A percentile compares a stretch with the other conserved stretches of the same genome.
These are phyloP conservation scores for Melanotaenia maccullochi DNA, from an alignment of 2,797 vertebrate species.

Conservation along the genomic window DNA sequence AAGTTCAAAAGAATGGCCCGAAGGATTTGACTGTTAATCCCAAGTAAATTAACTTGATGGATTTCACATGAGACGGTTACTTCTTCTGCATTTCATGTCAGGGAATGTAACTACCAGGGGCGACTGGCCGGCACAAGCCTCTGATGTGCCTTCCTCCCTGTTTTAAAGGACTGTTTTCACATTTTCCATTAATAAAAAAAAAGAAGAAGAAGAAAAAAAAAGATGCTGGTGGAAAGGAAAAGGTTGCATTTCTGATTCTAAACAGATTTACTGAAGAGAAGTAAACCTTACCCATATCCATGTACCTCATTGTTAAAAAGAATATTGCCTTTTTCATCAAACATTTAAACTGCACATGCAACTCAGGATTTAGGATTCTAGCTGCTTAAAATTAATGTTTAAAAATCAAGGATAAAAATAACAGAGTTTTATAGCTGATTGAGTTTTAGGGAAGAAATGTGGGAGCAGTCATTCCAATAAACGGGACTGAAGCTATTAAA, in stretches of 20 bases:
- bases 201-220: too few species aligned
- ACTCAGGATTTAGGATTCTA: background rate
- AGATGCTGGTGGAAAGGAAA: background rate
- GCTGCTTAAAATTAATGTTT: background rate
- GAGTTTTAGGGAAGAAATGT: background rate
- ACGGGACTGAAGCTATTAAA: background rate
- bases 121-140: slow-evolving; percentile 13
- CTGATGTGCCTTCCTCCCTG: background rate
- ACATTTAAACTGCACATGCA: background rate
- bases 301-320: background rate
- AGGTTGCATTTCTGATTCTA: background rate
- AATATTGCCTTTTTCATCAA: background rate
- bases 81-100: slow-evolving; percentile 17
- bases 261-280: background rate
- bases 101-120: slow-evolving; percentile 20
- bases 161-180: background rate
- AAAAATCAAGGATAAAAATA: background rate
- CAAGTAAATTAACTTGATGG: slow-evolving; percentile 43
- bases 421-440: background rate
- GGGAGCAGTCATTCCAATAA: background rate
- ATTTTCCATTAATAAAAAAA: background rate
- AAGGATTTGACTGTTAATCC: slow-evolving; percentile 39
- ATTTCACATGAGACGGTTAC: slow-evolving; percentile 44
- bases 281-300: background rate
- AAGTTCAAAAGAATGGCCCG: slow-evolving; percentile 60